phyloP scores from a whole-genome alignment of 2,888 invertebrate species.

The Cantharis flavilabris region DNA sequence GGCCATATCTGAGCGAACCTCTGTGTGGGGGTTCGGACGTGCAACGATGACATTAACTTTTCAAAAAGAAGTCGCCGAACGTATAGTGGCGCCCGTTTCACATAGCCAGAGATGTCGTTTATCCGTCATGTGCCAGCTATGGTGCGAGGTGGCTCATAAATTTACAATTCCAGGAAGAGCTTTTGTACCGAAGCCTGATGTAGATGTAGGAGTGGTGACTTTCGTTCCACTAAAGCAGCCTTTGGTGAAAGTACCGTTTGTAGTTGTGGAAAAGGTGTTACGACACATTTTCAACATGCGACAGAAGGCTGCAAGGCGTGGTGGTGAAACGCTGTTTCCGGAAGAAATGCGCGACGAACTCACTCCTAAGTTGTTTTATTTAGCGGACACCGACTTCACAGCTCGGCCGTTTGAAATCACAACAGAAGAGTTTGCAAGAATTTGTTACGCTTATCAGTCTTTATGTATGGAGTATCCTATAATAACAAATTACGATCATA shows the following conservation, averaged over 20 bases:
- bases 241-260: constrained; percentile 73
- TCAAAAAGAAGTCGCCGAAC: constrained; percentile 95
- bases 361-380: constrained; percentile 65
- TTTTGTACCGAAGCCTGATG: constrained; percentile 94
- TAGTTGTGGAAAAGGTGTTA: constrained; percentile 85
- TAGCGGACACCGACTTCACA: constrained; percentile 73
- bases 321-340: constrained; percentile 78
- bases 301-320: constrained; percentile 78
- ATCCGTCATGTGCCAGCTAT: constrained; percentile 94
- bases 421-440: constrained; percentile 75
- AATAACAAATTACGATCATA: constrained; percentile 69
- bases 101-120: constrained; percentile 79
- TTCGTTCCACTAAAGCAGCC: constrained; percentile 81
- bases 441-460: constrained; percentile 78
- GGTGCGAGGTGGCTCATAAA: constrained; percentile 80
- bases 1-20: constrained; percentile 73
- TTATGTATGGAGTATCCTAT: constrained; percentile 72
- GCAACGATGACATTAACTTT: constrained; percentile 92
- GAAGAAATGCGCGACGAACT: constrained; percentile 67
- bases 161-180: constrained; percentile 88
- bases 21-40: constrained; percentile 82
- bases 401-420: constrained; percentile 74
- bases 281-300: constrained; percentile 86
- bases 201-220: constrained; percentile 94
- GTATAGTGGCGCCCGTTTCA: constrained; percentile 78